Evolutionary conservation across 2,113 vertebrate species (phyloP).

Genomic region (Sylvicapra grimmia): DNA sequence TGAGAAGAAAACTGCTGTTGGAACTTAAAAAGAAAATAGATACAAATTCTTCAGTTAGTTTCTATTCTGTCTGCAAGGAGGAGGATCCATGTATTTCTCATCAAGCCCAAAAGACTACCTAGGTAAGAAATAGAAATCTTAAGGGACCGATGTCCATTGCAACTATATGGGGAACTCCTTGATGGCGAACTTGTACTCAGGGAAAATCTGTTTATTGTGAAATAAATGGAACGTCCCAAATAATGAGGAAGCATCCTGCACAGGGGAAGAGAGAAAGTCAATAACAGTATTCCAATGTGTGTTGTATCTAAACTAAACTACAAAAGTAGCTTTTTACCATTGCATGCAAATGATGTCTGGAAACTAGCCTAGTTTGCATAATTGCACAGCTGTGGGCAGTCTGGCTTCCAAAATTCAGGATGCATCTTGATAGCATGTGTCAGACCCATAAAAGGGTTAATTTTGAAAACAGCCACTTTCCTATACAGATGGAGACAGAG

Average conservation of each 20-base stretch:
- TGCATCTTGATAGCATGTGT: constrained; percentile 22
- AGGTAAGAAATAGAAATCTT: neutral
- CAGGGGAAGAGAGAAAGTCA: constrained; percentile 34
- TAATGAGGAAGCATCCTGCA: constrained; percentile 31
- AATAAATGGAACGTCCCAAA: constrained; percentile 7
- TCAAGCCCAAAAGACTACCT: neutral
- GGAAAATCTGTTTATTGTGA: constrained; percentile 41
- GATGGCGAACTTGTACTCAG: neutral
- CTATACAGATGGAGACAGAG: constrained; percentile 55
- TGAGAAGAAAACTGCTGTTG: neutral
- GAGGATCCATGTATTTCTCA: neutral
- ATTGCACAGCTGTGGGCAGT: constrained; percentile 65
- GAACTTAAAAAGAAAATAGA: neutral
- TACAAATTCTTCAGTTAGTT: neutral
- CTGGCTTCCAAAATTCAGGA: constrained; percentile 62
- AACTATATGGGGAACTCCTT: neutral
- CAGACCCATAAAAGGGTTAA: constrained; percentile 67
- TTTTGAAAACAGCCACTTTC: constrained; percentile 52
- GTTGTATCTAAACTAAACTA: constrained; percentile 68
- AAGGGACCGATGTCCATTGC: neutral
- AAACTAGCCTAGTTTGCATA: constrained; percentile 51
- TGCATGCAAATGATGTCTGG: constrained; percentile 50
- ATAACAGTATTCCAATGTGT: constrained; percentile 46
- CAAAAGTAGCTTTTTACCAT: constrained; percentile 66
- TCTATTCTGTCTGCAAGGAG: neutral